Percentiles rank a stretch among this genome's conserved stretches.
Evolutionary conservation across 2,113 vertebrate species (phyloP).

Genomic region (Chrysochloris asiatica): DNA sequence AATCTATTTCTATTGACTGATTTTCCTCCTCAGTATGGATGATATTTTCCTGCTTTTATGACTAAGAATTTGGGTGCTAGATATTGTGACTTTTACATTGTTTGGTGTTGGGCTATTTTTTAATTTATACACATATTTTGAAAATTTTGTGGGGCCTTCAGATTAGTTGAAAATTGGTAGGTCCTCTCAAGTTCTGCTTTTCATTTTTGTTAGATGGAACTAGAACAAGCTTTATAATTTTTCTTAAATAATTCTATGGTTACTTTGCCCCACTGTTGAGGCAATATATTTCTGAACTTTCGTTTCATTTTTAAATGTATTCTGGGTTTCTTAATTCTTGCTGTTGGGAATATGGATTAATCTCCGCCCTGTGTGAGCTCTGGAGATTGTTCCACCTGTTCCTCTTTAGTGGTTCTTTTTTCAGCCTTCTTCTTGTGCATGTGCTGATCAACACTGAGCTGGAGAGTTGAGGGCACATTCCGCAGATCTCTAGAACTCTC

Average conservation of each 20-base stretch:
- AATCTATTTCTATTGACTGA: not conserved
- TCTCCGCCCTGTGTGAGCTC: not conserved
- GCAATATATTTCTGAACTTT: not conserved
- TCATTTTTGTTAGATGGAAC: not conserved
- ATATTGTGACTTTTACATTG: not conserved
- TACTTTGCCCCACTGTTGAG: not conserved
- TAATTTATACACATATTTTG: slow-evolving; percentile 4
- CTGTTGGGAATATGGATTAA: slow-evolving; percentile 9
- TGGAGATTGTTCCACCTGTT: not conserved
- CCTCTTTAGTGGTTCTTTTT: not conserved
- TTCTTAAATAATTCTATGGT: no score
- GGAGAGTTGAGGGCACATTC: not conserved
- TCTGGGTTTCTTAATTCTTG: not conserved
- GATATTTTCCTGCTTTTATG: not conserved
- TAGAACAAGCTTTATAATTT: not conserved
- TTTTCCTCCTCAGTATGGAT: not conserved
- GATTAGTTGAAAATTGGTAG: not conserved
- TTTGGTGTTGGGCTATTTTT: not conserved
- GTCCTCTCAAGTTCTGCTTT: not conserved
- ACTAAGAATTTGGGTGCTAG: not conserved
- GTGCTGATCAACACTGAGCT: not conserved
- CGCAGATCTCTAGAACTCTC: not conserved
- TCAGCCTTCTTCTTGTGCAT: no score
- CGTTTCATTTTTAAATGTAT: not conserved
- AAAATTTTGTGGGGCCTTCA: not conserved